These are phyloP conservation scores for Pristiophorus japonicus DNA, from an alignment of 2,113 vertebrate genomes.

Conservation along the genomic window DNA sequence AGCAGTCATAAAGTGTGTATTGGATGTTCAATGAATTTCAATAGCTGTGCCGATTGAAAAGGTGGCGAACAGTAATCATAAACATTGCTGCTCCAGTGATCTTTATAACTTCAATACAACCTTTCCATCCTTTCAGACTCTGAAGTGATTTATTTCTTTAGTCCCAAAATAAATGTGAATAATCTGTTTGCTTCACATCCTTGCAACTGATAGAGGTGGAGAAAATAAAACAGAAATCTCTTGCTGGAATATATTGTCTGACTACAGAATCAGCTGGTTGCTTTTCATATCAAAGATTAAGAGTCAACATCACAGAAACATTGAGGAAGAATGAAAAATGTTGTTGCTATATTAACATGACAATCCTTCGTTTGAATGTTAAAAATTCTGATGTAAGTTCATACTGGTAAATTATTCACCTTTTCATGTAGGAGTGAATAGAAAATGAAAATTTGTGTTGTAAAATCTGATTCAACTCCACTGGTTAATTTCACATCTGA, in stretches of 20 bases:
- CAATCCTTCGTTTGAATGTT: neutral
- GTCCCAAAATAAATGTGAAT: neutral
- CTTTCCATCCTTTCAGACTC: constrained; percentile 18
- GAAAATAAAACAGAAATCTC: neutral
- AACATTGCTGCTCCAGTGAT: constrained; percentile 28
- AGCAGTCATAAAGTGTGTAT: neutral
- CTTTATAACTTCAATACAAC: constrained; percentile 24
- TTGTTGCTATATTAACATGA: neutral
- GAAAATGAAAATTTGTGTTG: too few relatives aligned
- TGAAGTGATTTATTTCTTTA: constrained; percentile 22
- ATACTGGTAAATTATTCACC: neutral
- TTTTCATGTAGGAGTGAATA: neutral
- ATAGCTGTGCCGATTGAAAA: neutral
- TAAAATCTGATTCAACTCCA: neutral
- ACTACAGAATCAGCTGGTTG: neutral
- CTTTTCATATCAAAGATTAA: too few relatives aligned
- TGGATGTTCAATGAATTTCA: constrained; percentile 17
- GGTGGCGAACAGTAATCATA: neutral
- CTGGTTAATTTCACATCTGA: constrained; percentile 6
- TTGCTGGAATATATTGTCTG: neutral
- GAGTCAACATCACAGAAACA: neutral
- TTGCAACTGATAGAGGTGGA: neutral
- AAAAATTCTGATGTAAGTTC: constrained; percentile 4
- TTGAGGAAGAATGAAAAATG: neutral
- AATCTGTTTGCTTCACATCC: neutral